These are phyloP conservation scores for Orchesella cincta DNA, from an alignment of 1,140 invertebrate species.

Conservation along the genomic window DNA sequence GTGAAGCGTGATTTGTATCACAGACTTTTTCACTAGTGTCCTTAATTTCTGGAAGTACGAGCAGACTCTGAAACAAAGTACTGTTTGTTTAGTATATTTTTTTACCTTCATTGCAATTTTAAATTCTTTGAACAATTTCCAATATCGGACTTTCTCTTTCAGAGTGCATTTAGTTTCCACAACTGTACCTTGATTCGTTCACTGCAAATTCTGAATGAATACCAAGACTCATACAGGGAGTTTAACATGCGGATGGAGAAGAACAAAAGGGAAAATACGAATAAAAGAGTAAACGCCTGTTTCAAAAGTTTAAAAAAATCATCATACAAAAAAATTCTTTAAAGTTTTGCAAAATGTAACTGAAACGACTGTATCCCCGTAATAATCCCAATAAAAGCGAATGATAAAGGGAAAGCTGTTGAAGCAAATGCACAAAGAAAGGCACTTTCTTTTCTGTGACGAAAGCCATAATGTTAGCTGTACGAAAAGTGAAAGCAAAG, in stretches of 20 bases:
- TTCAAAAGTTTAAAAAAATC: not conserved
- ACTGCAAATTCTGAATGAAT: conserved; percentile 32
- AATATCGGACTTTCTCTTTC: not conserved
- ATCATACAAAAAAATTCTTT: conserved; percentile 31
- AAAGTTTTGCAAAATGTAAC: not conserved
- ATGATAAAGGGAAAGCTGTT: not conserved
- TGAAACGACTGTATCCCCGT: not conserved
- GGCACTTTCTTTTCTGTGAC: too few species aligned
- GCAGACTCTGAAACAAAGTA: conserved; percentile 8
- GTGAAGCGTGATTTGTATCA: not conserved
- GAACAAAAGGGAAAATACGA: conserved; percentile 46
- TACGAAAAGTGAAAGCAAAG: too few species aligned
- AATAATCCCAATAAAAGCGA: not conserved
- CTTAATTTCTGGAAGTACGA: conserved; percentile 17
- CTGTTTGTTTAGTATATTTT: not conserved
- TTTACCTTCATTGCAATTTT: not conserved
- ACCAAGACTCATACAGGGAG: conserved; percentile 32
- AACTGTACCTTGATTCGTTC: conserved; percentile 43
- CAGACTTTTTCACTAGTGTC: not conserved
- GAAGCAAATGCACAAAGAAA: not conserved
- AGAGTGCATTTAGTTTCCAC: not conserved
- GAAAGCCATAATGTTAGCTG: too few species aligned
- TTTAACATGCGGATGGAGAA: conserved; percentile 43
- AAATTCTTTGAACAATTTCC: not conserved
- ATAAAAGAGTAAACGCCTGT: conserved; percentile 49